Conservation (phyloP, 2,113 vertebrate genomes). For the Zapornia atra region DNA sequence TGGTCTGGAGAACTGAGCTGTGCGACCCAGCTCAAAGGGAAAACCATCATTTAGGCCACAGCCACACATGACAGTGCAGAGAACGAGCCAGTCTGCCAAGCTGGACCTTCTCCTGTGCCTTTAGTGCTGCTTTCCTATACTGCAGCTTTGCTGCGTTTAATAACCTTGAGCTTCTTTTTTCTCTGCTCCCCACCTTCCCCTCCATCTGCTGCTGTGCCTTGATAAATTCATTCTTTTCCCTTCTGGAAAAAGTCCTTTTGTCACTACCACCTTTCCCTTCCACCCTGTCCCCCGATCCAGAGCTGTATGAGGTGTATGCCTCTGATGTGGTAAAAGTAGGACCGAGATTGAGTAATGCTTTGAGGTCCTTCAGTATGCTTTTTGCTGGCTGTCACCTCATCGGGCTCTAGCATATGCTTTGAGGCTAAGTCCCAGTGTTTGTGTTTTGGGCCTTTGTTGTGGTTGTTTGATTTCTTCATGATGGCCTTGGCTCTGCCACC, state of each 20-base stretch:
- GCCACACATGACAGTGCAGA: background rate
- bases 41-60: background rate
- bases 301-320: slow-evolving; percentile 6
- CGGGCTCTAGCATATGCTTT: slow-evolving; percentile 68
- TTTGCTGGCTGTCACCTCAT: slow-evolving; percentile 68
- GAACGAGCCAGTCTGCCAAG: background rate
- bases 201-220: background rate
- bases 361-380: slow-evolving; percentile 26
- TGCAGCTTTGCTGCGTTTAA: background rate
- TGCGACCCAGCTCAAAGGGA: background rate
- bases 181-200: too few relatives aligned
- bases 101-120: background rate
- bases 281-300: background rate
- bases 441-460: slow-evolving; percentile 75
- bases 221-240: background rate
- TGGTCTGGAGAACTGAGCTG: rapidly evolving
- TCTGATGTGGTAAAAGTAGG: slow-evolving; percentile 61
- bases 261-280: slow-evolving; percentile 9
- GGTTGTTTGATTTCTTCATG: slow-evolving; percentile 79
- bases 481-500: slow-evolving; percentile 75
- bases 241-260: background rate
- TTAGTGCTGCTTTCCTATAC: background rate
- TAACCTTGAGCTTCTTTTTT: background rate
- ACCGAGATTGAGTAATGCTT: slow-evolving; percentile 35
- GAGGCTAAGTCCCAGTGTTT: slow-evolving; percentile 67